Conservation (phyloP, 2,113 vertebrate genomes). For the Bubo scandiacus region DNA sequence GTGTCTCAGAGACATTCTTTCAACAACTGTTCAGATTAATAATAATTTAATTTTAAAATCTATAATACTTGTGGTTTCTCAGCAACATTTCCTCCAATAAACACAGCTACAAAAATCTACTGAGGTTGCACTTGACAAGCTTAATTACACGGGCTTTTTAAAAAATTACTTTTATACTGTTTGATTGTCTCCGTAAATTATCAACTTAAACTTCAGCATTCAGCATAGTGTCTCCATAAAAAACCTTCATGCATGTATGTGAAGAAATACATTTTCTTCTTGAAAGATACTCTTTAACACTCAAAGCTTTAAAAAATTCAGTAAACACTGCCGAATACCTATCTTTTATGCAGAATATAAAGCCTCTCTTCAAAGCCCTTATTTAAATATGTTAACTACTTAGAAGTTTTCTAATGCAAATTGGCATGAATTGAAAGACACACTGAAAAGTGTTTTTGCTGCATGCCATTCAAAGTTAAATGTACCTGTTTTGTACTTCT, state of each 20-base stretch:
- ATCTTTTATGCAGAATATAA: conserved; percentile 28
- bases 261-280: conserved; percentile 7
- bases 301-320: background rate
- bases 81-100: background rate
- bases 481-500: conserved; percentile 37
- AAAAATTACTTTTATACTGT: background rate
- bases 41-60: background rate
- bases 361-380: conserved; percentile 33
- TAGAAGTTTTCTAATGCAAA: conserved; percentile 56
- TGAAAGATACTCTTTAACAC: conserved; percentile 13
- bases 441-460: conserved; percentile 22
- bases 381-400: conserved; percentile 58
- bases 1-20: background rate
- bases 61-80: background rate
- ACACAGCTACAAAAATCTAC: background rate
- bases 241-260: background rate
- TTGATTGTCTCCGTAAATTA: conserved; percentile 8
- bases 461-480: conserved; percentile 48
- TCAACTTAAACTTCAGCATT: background rate
- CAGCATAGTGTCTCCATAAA: background rate
- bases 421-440: conserved; percentile 28
- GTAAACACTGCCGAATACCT: conserved; percentile 30
- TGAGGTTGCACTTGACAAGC: background rate
- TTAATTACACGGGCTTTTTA: background rate
- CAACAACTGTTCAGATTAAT: background rate